Evolutionary conservation across 2,797 vertebrate genomes (phyloP), one percentile per base, ranked within the genome.

Genomic region (Lycodopsis pacificus): DNA sequence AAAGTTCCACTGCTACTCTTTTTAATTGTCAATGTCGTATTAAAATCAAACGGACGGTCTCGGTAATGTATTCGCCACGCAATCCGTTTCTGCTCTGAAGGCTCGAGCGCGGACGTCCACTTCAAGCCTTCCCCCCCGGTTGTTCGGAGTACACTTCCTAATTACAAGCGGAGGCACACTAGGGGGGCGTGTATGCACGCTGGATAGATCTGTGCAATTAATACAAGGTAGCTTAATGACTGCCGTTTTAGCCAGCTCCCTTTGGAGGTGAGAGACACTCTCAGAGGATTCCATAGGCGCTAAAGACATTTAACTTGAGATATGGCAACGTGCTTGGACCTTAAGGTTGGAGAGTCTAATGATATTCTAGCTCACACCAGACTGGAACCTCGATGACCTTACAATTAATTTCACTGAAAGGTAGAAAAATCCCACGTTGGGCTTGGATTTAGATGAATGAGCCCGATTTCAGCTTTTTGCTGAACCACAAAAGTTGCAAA

Each of bases 161-260:
- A 95, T 95, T 94, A 93, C 86, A 62, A 57, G 75, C 27, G 17
- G 65, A 74, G 82, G 65, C 65, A 70, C 82, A 75, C 84, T 5
- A 2, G 48, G 82, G 80, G 59, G 51, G 38, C 1, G 57, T 70
- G 70, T 62, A 36, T 54, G 59, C 64, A 74, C 63, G 53, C 68
- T 13, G 65, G 54, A 82, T 81, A 65, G 79, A 71, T 85, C 84
- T 86, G 90, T 84, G 78, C 91, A 93, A 93, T 95, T 92, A 93
- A 92, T 92, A 91, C 75, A 81, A 92, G 86, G 79, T 86, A 88
- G 86, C 88, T 90, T 89, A 92, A 86, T 85, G 91, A 85, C 83
- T 48, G 79, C 51, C 74, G 58, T 85, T 85, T 89, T 80, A 79
- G 51, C 58, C 53, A 46, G 83, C 70, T 89, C 77, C 69, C 81